Conservation (phyloP, 2,113 vertebrate genomes). For the Lagopus leucura region DNA sequence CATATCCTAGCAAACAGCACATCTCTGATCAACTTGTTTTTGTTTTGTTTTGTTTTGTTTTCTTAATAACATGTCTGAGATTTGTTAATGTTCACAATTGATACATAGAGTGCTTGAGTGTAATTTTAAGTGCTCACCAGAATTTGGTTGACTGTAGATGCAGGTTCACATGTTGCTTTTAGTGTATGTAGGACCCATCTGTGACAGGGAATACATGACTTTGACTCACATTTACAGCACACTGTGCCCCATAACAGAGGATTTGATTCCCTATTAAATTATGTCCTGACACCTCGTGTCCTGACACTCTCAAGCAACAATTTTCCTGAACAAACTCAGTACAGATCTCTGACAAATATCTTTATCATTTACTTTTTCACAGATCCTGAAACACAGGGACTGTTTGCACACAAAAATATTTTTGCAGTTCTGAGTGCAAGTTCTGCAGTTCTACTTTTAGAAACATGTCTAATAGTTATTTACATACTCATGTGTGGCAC, state of each 20-base stretch:
- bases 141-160: not conserved
- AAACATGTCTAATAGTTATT: not conserved
- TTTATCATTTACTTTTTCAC: not conserved
- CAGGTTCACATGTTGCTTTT: not conserved
- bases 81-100: not conserved
- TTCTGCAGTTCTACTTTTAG: not conserved
- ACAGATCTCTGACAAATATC: not conserved
- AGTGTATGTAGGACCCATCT: not conserved
- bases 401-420: not conserved
- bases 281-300: rapidly evolving
- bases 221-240: not conserved
- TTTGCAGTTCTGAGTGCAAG: not conserved
- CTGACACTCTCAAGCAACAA: not conserved
- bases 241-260: not conserved
- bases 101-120: not conserved
- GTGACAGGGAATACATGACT: not conserved
- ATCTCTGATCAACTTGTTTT: not conserved
- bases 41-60: too few species aligned
- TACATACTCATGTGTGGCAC: not conserved
- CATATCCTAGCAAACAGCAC: not conserved
- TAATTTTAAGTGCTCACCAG: not conserved
- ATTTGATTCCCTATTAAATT: not conserved
- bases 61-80: not conserved
- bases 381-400: not conserved
- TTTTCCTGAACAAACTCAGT: not conserved